These are phyloP conservation scores for Volucella inflata DNA, from an alignment of 2,888 invertebrate genomes.

Conservation along the genomic window DNA sequence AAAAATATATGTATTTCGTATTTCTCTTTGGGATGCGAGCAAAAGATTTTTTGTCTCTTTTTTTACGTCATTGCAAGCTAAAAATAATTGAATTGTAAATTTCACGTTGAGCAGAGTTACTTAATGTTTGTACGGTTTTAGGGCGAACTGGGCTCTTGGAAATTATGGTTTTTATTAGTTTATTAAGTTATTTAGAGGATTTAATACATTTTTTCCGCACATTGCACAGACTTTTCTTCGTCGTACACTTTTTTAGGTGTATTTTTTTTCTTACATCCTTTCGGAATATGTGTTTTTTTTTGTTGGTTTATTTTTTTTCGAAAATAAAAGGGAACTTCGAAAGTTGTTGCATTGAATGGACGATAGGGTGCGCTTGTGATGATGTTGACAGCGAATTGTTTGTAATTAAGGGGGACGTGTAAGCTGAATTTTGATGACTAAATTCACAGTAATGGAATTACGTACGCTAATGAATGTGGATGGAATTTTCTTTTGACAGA, in stretches of 20 bases:
- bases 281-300: constrained; percentile 56
- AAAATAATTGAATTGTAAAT: constrained; percentile 72
- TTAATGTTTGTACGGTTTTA: constrained; percentile 50
- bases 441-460: constrained; percentile 22
- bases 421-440: neutral
- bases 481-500: too few relatives aligned
- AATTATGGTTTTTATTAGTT: constrained; percentile 17
- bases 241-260: constrained; percentile 64
- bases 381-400: constrained; percentile 56
- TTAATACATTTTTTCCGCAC: constrained; percentile 61
- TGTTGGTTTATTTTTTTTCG: constrained; percentile 69
- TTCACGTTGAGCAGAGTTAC: constrained; percentile 48
- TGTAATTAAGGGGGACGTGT: constrained; percentile 48
- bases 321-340: constrained; percentile 69
- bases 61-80: constrained; percentile 75
- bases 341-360: constrained; percentile 29
- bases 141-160: constrained; percentile 1
- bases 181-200: constrained; percentile 37
- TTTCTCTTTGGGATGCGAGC: constrained; percentile 59
- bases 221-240: constrained; percentile 74
- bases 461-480: neutral
- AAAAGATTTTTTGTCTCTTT: constrained; percentile 73
- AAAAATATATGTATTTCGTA: constrained; percentile 71
- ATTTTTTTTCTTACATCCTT: constrained; percentile 71
- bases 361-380: constrained; percentile 44